Evolutionary conservation across 2,113 vertebrate species (phyloP).

Genomic region (Lathamus discolor): DNA sequence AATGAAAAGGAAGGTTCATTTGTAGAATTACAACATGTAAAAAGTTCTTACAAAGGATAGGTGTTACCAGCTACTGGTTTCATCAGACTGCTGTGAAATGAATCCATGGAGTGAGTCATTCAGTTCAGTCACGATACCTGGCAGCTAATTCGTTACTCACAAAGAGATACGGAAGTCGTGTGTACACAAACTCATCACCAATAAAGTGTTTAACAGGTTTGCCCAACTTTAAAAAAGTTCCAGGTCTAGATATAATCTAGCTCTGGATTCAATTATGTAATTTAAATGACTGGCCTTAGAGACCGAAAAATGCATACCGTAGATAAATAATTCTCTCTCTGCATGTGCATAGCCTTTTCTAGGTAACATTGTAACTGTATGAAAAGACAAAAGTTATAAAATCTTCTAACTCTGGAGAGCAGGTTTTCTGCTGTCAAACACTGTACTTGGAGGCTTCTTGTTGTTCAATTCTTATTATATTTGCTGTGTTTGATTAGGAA

Average conservation of each 20-base stretch:
- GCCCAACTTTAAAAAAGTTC: not conserved
- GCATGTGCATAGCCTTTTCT: not conserved
- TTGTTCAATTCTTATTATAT: not conserved
- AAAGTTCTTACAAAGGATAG: slow-evolving; percentile 21
- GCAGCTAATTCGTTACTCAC: not conserved
- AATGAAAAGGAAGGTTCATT: not conserved
- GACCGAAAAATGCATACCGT: not conserved
- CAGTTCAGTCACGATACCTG: slow-evolving; percentile 7
- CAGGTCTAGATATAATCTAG: not conserved
- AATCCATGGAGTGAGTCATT: slow-evolving; percentile 6
- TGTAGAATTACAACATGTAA: not conserved
- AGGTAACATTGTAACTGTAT: not conserved
- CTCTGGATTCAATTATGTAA: not conserved
- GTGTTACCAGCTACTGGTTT: slow-evolving; percentile 26
- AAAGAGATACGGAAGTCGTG: slow-evolving; percentile 22
- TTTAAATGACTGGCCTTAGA: slow-evolving; percentile 24
- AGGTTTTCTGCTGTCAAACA: not conserved
- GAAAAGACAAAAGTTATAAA: not conserved
- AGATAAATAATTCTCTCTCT: not conserved
- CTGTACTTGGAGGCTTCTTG: not conserved
- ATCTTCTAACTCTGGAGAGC: not conserved
- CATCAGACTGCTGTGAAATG: not conserved
- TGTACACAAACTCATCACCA: slow-evolving; percentile 13
- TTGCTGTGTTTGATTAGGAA: not conserved
- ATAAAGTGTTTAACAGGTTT: slow-evolving; percentile 35